Conservation (phyloP, 1,140 invertebrate genomes). For the Drosophila hydei region DNA sequence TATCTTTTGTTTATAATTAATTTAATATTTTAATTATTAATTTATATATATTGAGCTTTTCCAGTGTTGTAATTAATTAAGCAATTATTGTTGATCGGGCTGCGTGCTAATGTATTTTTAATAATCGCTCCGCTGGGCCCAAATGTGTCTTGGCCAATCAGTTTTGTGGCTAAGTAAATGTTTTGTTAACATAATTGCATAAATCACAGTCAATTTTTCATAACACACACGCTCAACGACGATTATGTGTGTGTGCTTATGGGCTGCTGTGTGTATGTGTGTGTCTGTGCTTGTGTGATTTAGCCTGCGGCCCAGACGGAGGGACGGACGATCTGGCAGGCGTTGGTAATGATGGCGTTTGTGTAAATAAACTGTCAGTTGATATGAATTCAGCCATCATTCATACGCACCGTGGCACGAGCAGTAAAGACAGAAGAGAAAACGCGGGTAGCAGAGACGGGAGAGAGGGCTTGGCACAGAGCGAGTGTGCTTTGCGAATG, state of each 20-base stretch:
- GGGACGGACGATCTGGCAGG: slow-evolving; percentile 13
- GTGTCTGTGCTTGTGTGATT: slow-evolving; percentile 17
- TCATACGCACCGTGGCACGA: slow-evolving; percentile 59
- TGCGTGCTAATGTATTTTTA: slow-evolving; percentile 33
- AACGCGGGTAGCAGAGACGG: not conserved
- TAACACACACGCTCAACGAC: slow-evolving; percentile 42
- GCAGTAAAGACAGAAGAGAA: not conserved
- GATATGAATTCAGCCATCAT: slow-evolving; percentile 75
- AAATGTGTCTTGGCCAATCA: slow-evolving; percentile 56
- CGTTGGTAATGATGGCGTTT: slow-evolving; percentile 69
- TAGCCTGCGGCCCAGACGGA: slow-evolving; percentile 12
- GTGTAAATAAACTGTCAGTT: slow-evolving; percentile 80
- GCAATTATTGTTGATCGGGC: not conserved
- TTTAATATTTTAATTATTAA: no score
- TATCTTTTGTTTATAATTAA: no score
- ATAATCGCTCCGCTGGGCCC: slow-evolving; percentile 30
- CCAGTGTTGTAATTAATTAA: slow-evolving; percentile 13
- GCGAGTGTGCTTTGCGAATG: not conserved
- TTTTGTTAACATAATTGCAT: slow-evolving; percentile 80
- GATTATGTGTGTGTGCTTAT: slow-evolving; percentile 48
- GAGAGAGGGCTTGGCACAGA: not conserved
- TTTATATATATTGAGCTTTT: no score
- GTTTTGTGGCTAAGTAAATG: slow-evolving; percentile 72
- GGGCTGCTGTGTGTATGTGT: not conserved
- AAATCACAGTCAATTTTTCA: slow-evolving; percentile 80